Conservation (phyloP, 2,888 invertebrate species). For the Proisotoma minuta region DNA sequence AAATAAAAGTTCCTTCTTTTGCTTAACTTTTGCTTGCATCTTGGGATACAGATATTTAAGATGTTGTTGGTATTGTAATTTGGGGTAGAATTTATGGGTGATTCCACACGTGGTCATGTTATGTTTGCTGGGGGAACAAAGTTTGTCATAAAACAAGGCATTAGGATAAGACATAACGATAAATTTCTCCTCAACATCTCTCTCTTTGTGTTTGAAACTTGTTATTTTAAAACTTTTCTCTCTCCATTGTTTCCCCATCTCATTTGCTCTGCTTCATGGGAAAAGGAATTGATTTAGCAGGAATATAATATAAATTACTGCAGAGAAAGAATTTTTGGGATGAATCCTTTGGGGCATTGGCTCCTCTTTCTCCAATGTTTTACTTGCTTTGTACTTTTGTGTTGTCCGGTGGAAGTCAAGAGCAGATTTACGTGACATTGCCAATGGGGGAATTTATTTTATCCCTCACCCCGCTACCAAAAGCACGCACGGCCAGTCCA, state of each 20-base stretch:
- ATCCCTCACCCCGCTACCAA: conserved; percentile 8
- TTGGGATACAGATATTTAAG: conserved; percentile 12
- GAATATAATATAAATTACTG: no score
- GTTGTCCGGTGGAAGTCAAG: no score
- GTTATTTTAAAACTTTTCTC: no score
- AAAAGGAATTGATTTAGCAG: no score
- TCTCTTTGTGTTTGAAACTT: neutral
- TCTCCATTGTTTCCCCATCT: neutral
- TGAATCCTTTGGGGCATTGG: no score
- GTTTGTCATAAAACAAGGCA: conserved; percentile 34
- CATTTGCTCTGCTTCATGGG: neutral
- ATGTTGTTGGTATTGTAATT: conserved; percentile 13
- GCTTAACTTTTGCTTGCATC: neutral
- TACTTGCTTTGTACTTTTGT: no score
- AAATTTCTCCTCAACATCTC: conserved; percentile 39
- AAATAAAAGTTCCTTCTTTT: conserved; percentile 18
- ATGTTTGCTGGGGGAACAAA: conserved; percentile 8
- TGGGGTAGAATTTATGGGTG: conserved; percentile 30
- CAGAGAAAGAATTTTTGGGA: no score
- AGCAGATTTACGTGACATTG: conserved; percentile 6
- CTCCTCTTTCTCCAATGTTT: no score
- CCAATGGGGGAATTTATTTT: conserved; percentile 4
- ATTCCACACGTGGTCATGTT: conserved; percentile 31
- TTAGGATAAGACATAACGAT: conserved; percentile 44
- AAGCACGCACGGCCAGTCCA: conserved; percentile 9